phyloP scores from a whole-genome alignment of 2,113 vertebrate genomes.

The Tinamus guttatus region DNA sequence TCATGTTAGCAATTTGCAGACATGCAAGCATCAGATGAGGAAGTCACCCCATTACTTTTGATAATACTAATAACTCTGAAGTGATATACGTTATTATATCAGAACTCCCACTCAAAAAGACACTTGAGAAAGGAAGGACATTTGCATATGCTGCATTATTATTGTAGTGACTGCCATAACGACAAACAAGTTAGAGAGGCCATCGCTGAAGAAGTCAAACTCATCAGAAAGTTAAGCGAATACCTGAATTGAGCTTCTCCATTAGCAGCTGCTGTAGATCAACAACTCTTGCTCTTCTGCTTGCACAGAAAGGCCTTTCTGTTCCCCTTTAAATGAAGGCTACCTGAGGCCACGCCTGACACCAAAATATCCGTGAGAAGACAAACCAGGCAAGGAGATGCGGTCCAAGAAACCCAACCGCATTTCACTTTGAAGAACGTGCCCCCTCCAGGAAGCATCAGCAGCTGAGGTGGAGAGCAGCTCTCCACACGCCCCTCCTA shows the following conservation, averaged over 20 bases:
- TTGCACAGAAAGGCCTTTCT: background rate
- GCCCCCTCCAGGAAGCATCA: background rate
- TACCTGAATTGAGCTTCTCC: conserved; percentile 47
- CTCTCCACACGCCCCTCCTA: accelerated
- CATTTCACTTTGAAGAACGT: conserved; percentile 19
- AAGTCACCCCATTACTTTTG: background rate
- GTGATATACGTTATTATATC: background rate
- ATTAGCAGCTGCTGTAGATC: background rate
- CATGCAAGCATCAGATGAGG: background rate
- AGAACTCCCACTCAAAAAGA: background rate
- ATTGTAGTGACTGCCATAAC: background rate
- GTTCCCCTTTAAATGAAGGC: background rate
- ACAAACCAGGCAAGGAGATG: conserved; percentile 45
- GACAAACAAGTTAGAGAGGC: background rate
- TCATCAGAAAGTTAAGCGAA: background rate
- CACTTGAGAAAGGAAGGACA: background rate
- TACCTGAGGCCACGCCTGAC: background rate
- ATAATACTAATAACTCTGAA: background rate
- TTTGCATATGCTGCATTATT: background rate
- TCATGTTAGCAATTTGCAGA: background rate
- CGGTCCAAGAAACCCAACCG: conserved; percentile 31
- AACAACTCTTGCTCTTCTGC: background rate
- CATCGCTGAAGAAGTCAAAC: background rate
- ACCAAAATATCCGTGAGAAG: background rate
- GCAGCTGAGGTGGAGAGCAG: background rate